Conservation (phyloP, 2,797 vertebrate genomes). For the Catharus ustulatus region DNA sequence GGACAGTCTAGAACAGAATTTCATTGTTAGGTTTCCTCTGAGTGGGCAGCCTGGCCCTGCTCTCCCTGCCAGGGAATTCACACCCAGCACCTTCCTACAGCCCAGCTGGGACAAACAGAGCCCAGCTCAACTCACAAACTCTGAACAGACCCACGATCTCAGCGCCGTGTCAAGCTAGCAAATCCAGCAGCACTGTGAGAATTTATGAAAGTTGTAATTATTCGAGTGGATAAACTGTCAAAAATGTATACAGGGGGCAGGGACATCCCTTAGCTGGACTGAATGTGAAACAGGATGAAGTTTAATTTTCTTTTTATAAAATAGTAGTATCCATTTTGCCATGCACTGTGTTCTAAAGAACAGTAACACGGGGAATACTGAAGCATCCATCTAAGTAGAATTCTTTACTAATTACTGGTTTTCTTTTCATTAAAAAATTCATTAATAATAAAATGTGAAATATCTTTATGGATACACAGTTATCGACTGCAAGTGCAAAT, state of each 20-base stretch:
- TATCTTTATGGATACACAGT: not conserved
- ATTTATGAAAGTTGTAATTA: not conserved
- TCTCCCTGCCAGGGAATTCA: not conserved
- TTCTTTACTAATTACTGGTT: conserved; percentile 10
- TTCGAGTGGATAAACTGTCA: not conserved
- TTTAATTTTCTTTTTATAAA: conserved; percentile 36
- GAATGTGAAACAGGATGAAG: not conserved
- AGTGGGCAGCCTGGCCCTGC: not conserved
- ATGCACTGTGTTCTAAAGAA: not conserved
- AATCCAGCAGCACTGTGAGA: not conserved
- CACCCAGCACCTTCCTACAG: not conserved
- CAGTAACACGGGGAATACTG: not conserved
- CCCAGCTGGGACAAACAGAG: not conserved
- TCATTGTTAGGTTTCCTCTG: not conserved
- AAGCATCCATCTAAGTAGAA: conserved; percentile 3
- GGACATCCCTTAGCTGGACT: not conserved
- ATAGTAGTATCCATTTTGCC: not conserved
- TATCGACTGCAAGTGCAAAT: not conserved
- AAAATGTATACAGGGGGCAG: not conserved
- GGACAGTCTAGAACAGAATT: not conserved
- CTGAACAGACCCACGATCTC: not conserved
- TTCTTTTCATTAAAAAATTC: conserved; percentile 25
- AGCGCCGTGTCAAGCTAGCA: not conserved
- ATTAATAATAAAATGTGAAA: not conserved
- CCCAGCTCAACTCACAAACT: not conserved